phyloP scores from a whole-genome alignment of 2,797 vertebrate species.

The Zenarchopterus dispar region DNA sequence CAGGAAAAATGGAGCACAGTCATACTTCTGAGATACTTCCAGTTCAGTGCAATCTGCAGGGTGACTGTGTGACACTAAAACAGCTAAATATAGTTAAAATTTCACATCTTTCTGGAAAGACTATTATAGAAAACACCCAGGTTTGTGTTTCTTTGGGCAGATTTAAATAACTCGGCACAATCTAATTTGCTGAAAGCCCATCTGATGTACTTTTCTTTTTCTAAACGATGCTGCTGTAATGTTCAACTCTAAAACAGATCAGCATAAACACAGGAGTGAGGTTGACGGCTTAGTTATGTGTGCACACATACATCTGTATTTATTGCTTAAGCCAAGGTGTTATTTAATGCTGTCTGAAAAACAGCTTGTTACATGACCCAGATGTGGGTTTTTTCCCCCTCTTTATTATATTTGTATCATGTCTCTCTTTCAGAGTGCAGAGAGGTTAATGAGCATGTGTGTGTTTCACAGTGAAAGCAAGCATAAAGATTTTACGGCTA shows the following conservation, averaged over 20 bases:
- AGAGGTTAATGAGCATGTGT: constrained; percentile 3
- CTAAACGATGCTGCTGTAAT: constrained; percentile 16
- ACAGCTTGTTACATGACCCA: not conserved
- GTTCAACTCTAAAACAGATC: constrained; percentile 6
- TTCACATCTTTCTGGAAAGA: too few species aligned
- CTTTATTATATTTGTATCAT: not conserved
- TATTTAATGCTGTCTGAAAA: not conserved
- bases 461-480: constrained; percentile 26
- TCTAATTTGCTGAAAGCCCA: constrained; percentile 18
- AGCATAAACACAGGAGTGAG: constrained; percentile 37
- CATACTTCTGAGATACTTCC: too few species aligned
- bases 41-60: too few species aligned
- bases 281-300: constrained; percentile 29
- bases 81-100: too few species aligned
- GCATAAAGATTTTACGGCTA: constrained; percentile 42
- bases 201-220: constrained; percentile 4
- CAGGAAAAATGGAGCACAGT: too few species aligned
- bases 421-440: constrained; percentile 4
- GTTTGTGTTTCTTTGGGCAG: constrained; percentile 36
- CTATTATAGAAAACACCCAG: constrained; percentile 4
- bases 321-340: constrained; percentile 2
- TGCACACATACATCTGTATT: constrained; percentile 13
- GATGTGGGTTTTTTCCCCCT: not conserved
- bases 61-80: too few species aligned
- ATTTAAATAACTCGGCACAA: constrained; percentile 33